Base-by-base conservation (phyloP, 1,140 invertebrate genomes). In the Leucophenga varia region DNA sequence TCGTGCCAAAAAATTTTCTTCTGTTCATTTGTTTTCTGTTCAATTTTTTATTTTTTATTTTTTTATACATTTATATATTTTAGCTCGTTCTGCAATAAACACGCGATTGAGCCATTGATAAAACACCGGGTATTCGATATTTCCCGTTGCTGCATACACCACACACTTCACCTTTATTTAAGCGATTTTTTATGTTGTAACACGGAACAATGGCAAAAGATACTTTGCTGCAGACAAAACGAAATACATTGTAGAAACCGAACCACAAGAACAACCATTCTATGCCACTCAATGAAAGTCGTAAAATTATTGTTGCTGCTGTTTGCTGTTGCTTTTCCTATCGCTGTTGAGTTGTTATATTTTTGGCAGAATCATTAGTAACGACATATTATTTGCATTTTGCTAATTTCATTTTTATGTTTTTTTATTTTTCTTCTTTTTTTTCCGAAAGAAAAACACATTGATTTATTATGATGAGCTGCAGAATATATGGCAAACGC, bases 21-120 rank as follows among this genome's bases (percentile, higher is more conserved):
- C 34, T 21, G 20, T 22, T 52, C 46, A 40, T 45, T 63, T 51
- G 42, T 9, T 38, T 48, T 52, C 18, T 46, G 28, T 40, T 36
- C 43, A n/a, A n/a, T n/a, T n/a, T n/a, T n/a, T n/a, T n/a, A n/a
- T 43, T 25, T 25, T 25, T 25, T 25, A 10, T 25, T 25, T 25
- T 25, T 25, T 25, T 7, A 52, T 25, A 6, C 22, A 47, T 41
- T 49, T 55, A 61, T n/a, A n/a, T n/a, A n/a, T n/a, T n/a, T n/a
- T n/a, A n/a, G n/a, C n/a, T n/a, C n/a, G n/a, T 61, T 54, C 50
- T 37, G 40, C 59, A 50, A 41, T 22, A 40, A 52, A 45, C 63
- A 67, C 63, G 63, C 63, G 63, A 67, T 67, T 57, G 54, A 54
- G 64, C 63, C 63, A 67, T 67, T 67, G 63, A 67, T 67, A 67